Conservation (phyloP, 2,113 vertebrate genomes). For the Eudyptes chrysolophus region DNA sequence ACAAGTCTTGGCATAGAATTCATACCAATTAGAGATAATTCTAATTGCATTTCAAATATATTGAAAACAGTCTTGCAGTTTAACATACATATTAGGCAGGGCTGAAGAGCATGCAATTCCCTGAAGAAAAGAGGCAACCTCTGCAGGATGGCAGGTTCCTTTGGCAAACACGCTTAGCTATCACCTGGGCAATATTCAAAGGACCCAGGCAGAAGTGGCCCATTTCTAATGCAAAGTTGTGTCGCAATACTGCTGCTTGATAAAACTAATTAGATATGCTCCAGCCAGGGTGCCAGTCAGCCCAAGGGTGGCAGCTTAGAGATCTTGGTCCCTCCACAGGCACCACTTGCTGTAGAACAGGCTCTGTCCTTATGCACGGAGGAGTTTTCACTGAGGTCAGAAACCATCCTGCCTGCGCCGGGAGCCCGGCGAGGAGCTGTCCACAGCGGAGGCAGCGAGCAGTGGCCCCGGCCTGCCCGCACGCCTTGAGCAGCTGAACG, state of each 20-base stretch:
- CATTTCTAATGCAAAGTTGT: not conserved
- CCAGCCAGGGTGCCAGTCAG: not conserved
- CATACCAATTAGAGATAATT: not conserved
- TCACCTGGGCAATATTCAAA: not conserved
- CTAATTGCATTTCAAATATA: not conserved
- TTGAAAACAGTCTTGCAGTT: not conserved
- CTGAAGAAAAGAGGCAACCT: not conserved
- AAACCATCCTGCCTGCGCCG: accelerated
- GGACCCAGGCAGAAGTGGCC: not conserved
- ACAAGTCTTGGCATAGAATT: not conserved
- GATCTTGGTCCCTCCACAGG: not conserved
- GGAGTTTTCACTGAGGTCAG: not conserved
- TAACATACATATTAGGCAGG: not conserved
- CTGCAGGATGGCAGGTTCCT: not conserved
- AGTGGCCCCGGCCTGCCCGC: accelerated
- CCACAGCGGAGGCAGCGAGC: not conserved
- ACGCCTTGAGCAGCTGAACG: accelerated
- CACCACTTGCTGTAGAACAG: not conserved
- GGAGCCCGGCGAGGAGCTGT: not conserved
- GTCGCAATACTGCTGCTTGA: too few species aligned
- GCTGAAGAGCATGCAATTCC: not conserved
- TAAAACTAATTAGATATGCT: accelerated
- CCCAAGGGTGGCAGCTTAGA: not conserved
- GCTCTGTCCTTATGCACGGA: accelerated
- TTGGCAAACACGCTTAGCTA: not conserved